Evolutionary conservation across 1,140 invertebrate genomes (phyloP).

Genomic region (Trichoplusia ni): DNA sequence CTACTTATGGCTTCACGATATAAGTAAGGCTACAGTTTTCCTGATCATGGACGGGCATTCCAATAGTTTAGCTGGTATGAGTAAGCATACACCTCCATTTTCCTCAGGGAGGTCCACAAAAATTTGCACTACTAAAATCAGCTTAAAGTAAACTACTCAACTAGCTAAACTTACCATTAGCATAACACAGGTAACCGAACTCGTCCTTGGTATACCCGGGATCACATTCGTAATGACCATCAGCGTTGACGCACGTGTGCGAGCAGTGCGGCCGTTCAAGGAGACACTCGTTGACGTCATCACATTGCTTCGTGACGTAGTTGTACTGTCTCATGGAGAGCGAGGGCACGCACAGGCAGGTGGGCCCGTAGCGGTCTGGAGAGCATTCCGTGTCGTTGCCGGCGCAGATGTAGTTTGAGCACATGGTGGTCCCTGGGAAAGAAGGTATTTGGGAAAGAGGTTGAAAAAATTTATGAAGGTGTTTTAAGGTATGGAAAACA

Average conservation of each 20-base stretch:
- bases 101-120: too few relatives aligned
- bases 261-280: constrained; percentile 83
- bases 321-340: constrained; percentile 62
- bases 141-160: too few relatives aligned
- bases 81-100: too few relatives aligned
- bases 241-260: constrained; percentile 90
- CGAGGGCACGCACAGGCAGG: constrained; percentile 86
- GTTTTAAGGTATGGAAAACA: too few relatives aligned
- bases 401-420: constrained; percentile 68
- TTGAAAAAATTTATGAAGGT: too few relatives aligned
- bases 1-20: too few relatives aligned
- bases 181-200: constrained; percentile 88
- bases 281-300: constrained; percentile 70
- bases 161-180: constrained; percentile 68
- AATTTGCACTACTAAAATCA: too few relatives aligned
- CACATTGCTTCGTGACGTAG: constrained; percentile 60
- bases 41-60: too few relatives aligned
- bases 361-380: constrained; percentile 68
- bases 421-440: constrained; percentile 62
- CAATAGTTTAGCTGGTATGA: too few relatives aligned
- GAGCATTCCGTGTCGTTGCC: constrained; percentile 65
- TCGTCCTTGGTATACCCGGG: constrained; percentile 85
- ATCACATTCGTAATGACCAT: constrained; percentile 90
- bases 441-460: background rate
- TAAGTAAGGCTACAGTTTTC: too few relatives aligned